These are phyloP conservation scores for Macrochelys suwanniensis DNA, from an alignment of 2,797 vertebrate species.

Conservation along the genomic window DNA sequence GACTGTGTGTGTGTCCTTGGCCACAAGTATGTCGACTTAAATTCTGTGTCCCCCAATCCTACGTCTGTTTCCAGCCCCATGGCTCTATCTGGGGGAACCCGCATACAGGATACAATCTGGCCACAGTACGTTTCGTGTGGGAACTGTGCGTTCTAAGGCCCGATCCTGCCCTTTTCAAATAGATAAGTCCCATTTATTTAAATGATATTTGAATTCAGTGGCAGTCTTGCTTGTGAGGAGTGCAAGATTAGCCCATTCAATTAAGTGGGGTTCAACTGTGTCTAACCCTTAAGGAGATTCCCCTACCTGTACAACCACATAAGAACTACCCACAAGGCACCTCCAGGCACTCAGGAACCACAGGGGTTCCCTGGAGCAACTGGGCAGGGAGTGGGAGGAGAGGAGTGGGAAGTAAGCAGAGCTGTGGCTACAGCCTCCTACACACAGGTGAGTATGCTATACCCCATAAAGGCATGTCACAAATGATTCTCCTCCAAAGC, in stretches of 20 bases:
- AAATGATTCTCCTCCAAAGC: not conserved
- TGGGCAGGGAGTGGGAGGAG: not conserved
- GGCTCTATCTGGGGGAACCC: not conserved
- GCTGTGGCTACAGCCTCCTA: not conserved
- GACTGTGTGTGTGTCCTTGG: not conserved
- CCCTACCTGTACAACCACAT: not conserved
- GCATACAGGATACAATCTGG: not conserved
- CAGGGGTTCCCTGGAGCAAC: not conserved
- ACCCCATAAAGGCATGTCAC: not conserved
- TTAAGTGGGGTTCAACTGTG: not conserved
- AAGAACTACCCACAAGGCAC: not conserved
- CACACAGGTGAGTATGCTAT: too few species aligned
- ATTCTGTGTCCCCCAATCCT: not conserved
- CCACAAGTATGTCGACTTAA: not conserved
- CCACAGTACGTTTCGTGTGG: not conserved
- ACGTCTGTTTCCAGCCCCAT: not conserved
- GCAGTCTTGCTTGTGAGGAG: not conserved
- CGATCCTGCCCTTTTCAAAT: not conserved
- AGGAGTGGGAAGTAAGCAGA: not conserved
- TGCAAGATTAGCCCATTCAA: not conserved
- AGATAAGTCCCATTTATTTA: not conserved
- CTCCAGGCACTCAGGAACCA: not conserved
- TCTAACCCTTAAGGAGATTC: not conserved
- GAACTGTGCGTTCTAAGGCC: not conserved
- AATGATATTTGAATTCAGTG: not conserved